phyloP scores from a whole-genome alignment of 2,797 vertebrate species.

The Peromyscus eremicus region DNA sequence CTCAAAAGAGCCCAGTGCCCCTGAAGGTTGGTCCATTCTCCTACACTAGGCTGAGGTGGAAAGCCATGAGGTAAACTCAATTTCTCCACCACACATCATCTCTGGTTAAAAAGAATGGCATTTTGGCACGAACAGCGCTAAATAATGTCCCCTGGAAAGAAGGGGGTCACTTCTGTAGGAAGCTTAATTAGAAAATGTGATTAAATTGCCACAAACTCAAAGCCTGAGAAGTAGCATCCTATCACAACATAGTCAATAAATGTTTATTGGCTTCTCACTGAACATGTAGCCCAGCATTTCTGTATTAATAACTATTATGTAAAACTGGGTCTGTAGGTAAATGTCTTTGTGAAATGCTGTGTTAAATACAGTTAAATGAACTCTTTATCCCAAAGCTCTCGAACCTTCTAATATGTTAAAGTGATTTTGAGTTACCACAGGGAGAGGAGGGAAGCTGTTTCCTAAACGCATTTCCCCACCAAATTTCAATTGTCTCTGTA shows the following conservation, averaged over 20 bases:
- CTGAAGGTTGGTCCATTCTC: neutral
- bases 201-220: conserved; percentile 56
- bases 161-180: conserved; percentile 19
- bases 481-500: conserved; percentile 61
- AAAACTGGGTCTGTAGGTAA: conserved; percentile 71
- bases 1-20: neutral
- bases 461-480: neutral
- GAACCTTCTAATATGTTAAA: conserved; percentile 13
- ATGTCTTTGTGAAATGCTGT: conserved; percentile 54
- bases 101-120: neutral
- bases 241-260: conserved; percentile 66
- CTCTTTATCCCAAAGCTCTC: conserved; percentile 42
- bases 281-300: conserved; percentile 62
- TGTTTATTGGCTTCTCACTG: conserved; percentile 63
- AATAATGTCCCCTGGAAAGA: neutral
- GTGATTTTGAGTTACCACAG: conserved; percentile 16
- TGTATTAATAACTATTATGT: conserved; percentile 56
- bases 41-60: neutral
- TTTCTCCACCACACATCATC: neutral
- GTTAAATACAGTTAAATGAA: conserved; percentile 58
- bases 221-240: conserved; percentile 47
- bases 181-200: conserved; percentile 49
- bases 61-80: neutral
- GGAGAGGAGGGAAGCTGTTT: neutral
- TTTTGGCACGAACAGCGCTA: neutral